Base-by-base conservation (phyloP, 92 coral and sea anemone genomes). In the Paramuricea clavata region DNA sequence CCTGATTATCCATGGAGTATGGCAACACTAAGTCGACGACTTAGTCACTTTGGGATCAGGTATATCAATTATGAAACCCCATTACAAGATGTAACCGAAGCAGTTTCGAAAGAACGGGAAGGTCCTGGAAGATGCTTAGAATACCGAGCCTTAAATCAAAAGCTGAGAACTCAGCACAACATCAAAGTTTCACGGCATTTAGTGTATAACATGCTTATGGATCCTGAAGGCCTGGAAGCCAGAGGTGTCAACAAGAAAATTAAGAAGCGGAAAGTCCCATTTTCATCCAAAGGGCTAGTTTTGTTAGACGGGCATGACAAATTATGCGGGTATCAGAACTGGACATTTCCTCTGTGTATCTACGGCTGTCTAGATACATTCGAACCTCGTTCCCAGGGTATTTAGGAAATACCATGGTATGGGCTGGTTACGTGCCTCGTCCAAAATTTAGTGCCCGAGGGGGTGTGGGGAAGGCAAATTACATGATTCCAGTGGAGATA, bases 301-400 rank as follows among this genome's bases (percentile, higher is more conserved):
- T n/a, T n/a, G n/a, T n/a, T n/a, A n/a, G n/a, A n/a, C n/a, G n/a
- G n/a, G n/a, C n/a, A n/a, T n/a, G n/a, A n/a, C n/a, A n/a, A n/a
- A n/a, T n/a, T n/a, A n/a, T n/a, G n/a, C n/a, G n/a, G n/a, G 92
- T 54, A 90, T 78, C 95, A 93, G 86, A 93, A 93, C 76, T 90
- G 86, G 81, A 93, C 93, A 21, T 93, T 90, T 83, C 93, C 92
- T 1, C 68, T 93, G 36, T 87, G 92, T 62, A 62, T 93, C 28
- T 90, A 93, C 49, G 90, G 90, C 70, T 85, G 90, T 77, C 59
- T 87, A 57, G 90, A 93, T 79, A 90, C 92, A n/a, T n/a, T n/a
- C n/a, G n/a, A n/a, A n/a, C n/a, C n/a, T n/a, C n/a, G n/a, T n/a
- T n/a, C n/a, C n/a, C n/a, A n/a, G n/a, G n/a, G n/a, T n/a, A n/a